A percentile compares a stretch with the other conserved stretches of the same genome.
Evolutionary conservation across 2,797 vertebrate genomes (phyloP).

Genomic region (Urosaurus nigricauda): DNA sequence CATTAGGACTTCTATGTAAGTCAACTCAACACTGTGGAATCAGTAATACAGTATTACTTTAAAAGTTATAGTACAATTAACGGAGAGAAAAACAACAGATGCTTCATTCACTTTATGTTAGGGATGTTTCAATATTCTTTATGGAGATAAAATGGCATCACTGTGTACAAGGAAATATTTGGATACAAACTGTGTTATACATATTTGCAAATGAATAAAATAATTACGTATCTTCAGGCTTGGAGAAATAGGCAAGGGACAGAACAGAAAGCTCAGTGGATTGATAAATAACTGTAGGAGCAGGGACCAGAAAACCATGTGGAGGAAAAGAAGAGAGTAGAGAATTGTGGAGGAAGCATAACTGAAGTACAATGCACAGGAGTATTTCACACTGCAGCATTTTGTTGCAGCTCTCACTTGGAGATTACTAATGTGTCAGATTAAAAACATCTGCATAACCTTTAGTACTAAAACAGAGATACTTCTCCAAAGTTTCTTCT

Average conservation of each 20-base stretch:
- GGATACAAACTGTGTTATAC: too few species aligned
- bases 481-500: too few species aligned
- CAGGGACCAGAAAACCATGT: background rate
- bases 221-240: too few species aligned
- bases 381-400: background rate
- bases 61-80: background rate
- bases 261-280: background rate
- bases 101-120: background rate
- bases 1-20: background rate
- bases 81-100: background rate
- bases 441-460: too few species aligned
- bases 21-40: background rate
- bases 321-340: background rate
- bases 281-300: background rate
- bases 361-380: background rate
- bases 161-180: background rate
- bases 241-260: background rate
- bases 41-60: background rate
- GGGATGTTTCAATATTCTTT: background rate
- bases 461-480: too few species aligned
- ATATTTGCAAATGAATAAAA: too few species aligned
- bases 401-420: background rate
- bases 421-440: too few species aligned
- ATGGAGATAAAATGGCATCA: background rate
- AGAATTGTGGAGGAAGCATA: background rate